Percentiles rank a stretch among this genome's conserved stretches.
Evolutionary conservation across 2,888 invertebrate genomes (phyloP).

Genomic region (Lamellibrachia satsuma): DNA sequence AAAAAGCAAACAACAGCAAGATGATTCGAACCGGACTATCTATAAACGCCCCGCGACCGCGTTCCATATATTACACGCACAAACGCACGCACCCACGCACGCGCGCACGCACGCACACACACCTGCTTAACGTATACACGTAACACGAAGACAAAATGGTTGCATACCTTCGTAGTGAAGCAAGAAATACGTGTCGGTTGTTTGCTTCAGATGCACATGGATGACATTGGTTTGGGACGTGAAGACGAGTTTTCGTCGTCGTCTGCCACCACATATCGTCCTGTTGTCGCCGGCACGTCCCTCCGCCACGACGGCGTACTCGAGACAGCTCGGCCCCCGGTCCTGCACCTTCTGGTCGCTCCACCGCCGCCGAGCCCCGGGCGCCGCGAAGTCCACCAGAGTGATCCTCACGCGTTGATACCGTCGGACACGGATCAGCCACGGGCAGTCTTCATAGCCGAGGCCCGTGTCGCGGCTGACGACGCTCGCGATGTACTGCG

Average conservation of each 20-base stretch:
- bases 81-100: too few relatives aligned
- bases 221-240: constrained; percentile 30
- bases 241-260: constrained; percentile 31
- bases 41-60: too few relatives aligned
- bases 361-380: background rate
- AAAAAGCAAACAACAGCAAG: too few relatives aligned
- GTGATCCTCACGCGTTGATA: background rate
- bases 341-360: background rate
- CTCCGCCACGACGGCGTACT: constrained; percentile 30
- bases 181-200: constrained; percentile 33
- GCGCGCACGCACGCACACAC: too few relatives aligned
- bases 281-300: constrained; percentile 13
- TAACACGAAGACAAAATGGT: background rate
- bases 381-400: constrained; percentile 1
- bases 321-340: constrained; percentile 13
- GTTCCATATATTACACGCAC: too few relatives aligned
- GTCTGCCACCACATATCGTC: constrained; percentile 38
- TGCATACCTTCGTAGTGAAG: constrained; percentile 35
- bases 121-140: background rate
- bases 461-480: constrained; percentile 3
- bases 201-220: constrained; percentile 29
- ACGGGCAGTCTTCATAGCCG: background rate
- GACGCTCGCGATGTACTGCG: background rate
- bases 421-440: background rate
- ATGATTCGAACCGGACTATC: too few relatives aligned